Percentiles rank a stretch among this genome's conserved stretches.
phyloP scores from a whole-genome alignment of 2,113 vertebrate species.

The Microcebus murinus region DNA sequence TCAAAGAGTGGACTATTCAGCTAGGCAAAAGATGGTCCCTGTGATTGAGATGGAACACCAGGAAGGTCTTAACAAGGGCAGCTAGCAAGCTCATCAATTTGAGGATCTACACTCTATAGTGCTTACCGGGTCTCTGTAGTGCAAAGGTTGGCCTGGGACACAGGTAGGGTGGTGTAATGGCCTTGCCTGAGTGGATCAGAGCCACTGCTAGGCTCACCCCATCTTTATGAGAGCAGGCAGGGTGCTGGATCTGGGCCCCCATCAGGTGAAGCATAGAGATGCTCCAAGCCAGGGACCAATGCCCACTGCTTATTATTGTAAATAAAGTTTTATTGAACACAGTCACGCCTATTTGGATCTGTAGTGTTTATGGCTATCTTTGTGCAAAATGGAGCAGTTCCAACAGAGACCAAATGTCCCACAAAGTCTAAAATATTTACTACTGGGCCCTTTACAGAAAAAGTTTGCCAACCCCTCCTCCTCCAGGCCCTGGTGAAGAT shows the following conservation, averaged over 20 bases:
- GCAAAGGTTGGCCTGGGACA: not conserved
- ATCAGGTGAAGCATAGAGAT: not conserved
- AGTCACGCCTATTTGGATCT: not conserved
- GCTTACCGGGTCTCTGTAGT: not conserved
- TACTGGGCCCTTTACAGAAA: not conserved
- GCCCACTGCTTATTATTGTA: not conserved
- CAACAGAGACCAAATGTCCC: not conserved
- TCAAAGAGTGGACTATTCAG: not conserved
- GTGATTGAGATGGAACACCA: not conserved
- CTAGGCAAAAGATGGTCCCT: not conserved
- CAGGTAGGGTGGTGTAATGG: too few species aligned
- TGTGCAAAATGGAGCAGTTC: not conserved
- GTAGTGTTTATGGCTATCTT: not conserved
- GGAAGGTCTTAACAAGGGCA: not conserved
- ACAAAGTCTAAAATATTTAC: not conserved
- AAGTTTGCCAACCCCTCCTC: not conserved
- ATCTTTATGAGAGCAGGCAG: not conserved
- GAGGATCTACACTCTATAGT: not conserved
- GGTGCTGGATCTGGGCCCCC: not conserved
- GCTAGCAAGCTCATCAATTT: not conserved
- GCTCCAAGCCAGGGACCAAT: not conserved
- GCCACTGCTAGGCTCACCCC: not conserved
- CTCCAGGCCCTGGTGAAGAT: not conserved
- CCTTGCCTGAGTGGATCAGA: not conserved
- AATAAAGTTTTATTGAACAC: constrained; percentile 43